phyloP scores from a whole-genome alignment of 2,888 invertebrate genomes.

The Eupithecia insigniata region DNA sequence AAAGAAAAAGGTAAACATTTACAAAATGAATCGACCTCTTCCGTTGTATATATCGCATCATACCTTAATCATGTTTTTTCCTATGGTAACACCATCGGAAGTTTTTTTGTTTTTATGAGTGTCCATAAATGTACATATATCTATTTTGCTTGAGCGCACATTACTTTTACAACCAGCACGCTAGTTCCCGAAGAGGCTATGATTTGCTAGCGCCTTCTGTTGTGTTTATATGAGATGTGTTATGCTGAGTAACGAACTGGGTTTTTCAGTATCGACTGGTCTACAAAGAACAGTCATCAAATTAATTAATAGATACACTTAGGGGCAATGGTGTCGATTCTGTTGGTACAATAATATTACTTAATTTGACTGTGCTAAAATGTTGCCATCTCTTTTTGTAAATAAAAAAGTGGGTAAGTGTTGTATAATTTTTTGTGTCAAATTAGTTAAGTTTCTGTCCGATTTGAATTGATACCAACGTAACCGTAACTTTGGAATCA shows the following conservation, averaged over 20 bases:
- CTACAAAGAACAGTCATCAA: neutral
- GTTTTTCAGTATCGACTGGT: neutral
- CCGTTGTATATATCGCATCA: neutral
- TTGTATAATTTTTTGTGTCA: neutral
- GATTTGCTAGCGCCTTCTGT: constrained; percentile 52
- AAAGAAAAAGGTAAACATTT: neutral
- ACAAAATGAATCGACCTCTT: neutral
- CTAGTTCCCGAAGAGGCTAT: constrained; percentile 51
- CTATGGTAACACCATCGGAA: neutral
- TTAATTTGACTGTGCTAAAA: neutral
- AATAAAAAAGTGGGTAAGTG: neutral
- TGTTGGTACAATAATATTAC: no score
- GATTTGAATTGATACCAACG: neutral
- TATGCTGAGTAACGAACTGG: constrained; percentile 44
- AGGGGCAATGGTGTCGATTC: no score
- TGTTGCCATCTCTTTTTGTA: neutral
- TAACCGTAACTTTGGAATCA: neutral
- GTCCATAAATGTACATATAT: no score
- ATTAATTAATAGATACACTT: no score
- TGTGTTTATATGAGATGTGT: constrained; percentile 45
- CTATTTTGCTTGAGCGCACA: neutral
- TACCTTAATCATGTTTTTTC: neutral
- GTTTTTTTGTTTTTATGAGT: neutral
- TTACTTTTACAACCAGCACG: constrained; percentile 37
- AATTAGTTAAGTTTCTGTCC: neutral